Conservation (phyloP, 2,113 vertebrate species). For the Tyto alba region DNA sequence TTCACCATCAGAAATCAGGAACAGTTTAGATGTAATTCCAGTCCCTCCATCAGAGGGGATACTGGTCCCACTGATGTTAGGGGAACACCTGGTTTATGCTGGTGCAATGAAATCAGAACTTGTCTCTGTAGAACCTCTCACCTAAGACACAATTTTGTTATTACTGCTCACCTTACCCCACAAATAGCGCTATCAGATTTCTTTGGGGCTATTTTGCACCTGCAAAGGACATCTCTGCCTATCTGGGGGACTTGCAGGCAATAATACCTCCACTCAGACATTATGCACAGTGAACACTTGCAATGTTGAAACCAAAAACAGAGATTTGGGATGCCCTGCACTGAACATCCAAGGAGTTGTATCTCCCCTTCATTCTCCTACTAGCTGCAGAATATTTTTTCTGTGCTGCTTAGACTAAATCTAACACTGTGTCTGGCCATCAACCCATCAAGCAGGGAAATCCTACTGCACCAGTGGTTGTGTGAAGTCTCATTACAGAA, state of each 20-base stretch:
- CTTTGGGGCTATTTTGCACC: not conserved
- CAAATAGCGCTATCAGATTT: not conserved
- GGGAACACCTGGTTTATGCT: not conserved
- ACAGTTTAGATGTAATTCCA: not conserved
- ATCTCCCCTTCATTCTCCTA: not conserved
- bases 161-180: not conserved
- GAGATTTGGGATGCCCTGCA: not conserved
- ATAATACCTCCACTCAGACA: not conserved
- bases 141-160: not conserved
- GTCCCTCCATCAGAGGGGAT: not conserved
- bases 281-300: not conserved
- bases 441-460: not conserved
- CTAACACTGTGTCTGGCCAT: accelerated
- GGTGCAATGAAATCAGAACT: not conserved
- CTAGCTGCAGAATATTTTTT: not conserved
- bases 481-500: not conserved
- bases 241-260: not conserved
- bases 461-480: accelerated
- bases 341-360: not conserved
- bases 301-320: not conserved
- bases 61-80: accelerated
- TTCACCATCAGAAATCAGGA: not conserved
- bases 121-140: not conserved
- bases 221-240: not conserved
- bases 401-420: not conserved